These are phyloP conservation scores for Synergus gifuensis DNA, from an alignment of 2,888 invertebrate species.

Conservation along the genomic window DNA sequence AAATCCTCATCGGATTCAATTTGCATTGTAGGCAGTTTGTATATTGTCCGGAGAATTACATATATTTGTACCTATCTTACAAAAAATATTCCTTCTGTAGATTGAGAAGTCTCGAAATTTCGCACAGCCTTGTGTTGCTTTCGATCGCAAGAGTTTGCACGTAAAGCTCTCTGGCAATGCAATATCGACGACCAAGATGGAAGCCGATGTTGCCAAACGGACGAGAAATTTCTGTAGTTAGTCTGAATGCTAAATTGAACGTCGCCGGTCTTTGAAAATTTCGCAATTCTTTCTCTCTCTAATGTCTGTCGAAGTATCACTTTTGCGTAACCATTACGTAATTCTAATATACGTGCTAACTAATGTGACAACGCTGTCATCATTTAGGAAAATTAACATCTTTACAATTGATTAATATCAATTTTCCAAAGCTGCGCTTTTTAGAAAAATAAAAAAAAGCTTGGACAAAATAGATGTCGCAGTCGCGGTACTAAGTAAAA, in stretches of 20 bases:
- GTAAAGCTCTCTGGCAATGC: slow-evolving; percentile 40
- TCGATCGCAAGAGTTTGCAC: slow-evolving; percentile 17
- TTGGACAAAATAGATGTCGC: neutral
- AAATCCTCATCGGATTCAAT: neutral
- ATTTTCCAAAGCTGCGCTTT: neutral
- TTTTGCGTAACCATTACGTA: slow-evolving; percentile 27
- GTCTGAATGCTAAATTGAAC: slow-evolving; percentile 39
- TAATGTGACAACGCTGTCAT: slow-evolving; percentile 25
- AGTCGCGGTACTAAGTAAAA: neutral
- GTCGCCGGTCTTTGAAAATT: slow-evolving; percentile 34
- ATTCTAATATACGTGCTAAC: slow-evolving; percentile 31
- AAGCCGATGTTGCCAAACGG: slow-evolving; percentile 37
- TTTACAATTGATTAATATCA: neutral
- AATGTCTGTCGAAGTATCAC: slow-evolving; percentile 32
- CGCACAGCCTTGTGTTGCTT: slow-evolving; percentile 10
- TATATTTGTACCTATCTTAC: neutral
- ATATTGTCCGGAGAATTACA: neutral
- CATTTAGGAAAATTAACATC: slow-evolving; percentile 1
- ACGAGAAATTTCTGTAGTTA: slow-evolving; percentile 35
- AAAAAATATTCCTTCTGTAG: neutral
- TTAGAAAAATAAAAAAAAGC: neutral
- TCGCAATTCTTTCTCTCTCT: slow-evolving; percentile 43
- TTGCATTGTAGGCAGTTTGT: neutral
- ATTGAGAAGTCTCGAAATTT: neutral
- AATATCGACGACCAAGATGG: slow-evolving; percentile 33